Base-by-base conservation (phyloP, 2,113 vertebrate species). In the Plecturocebus donacophilus region DNA sequence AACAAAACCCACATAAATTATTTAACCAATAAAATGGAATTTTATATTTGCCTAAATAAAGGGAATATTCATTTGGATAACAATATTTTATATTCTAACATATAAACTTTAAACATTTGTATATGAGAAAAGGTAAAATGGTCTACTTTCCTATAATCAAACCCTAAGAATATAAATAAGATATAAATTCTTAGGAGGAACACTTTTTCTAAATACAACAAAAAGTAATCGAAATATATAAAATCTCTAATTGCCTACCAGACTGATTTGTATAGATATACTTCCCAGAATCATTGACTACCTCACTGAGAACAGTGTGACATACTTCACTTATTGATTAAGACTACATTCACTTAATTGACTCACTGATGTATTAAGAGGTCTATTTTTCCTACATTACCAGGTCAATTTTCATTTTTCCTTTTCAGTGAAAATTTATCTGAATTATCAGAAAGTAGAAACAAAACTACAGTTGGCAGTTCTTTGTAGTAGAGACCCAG, bases 341-440 rank as follows among this genome's bases (percentile, higher is more conserved):
- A 66, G 19, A 75, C 23, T 68, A 2, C 11, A 49, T 49, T 92
- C 47, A 58, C 10, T 61, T 83, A 42, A 54, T 16, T 56, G 68
- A 86, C 17, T 45, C n/a, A 82, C 1, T 45, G 70, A 79, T 66
- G 45, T 76, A 75, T 52, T 47, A 64, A 64, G 5, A n/a, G 19
- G 7, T 8, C 32, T 88, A 45, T 71, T 80, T 79, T 71, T 86
- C 25, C 49, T 52, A 73, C 3, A 54, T 47, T 76, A n/a, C 56
- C 58, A 76, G 56, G 30, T 92, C 56, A 91, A 56, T 86, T 76
- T 70, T 42, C 42, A 58, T 58, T 89, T 92, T 92, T 94, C 23
- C 70, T 49, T 92, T 86, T 76, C 45, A 89, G 40, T 45, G 40
- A 76, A 92, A 75, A 86, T 21, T 25, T 56, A 14, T 73, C 45